Conservation (phyloP, 1,140 invertebrate genomes). For the Drosophila navojoa region DNA sequence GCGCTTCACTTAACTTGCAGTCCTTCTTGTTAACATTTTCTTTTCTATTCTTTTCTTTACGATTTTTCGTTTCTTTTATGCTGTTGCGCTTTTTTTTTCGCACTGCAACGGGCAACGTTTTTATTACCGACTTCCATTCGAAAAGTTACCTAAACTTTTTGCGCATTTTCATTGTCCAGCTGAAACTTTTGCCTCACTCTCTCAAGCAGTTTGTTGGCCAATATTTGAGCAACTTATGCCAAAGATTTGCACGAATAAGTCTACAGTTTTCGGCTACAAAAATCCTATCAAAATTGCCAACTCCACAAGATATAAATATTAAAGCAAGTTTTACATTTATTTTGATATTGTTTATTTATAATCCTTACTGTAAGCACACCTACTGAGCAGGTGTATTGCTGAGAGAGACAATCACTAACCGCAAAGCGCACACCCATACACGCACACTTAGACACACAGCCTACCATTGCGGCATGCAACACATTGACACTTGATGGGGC, state of each 20-base stretch:
- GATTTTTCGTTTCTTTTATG: neutral
- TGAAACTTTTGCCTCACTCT: conserved; percentile 51
- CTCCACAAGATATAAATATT: too few relatives aligned
- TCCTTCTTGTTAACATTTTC: conserved; percentile 78
- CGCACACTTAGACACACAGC: neutral
- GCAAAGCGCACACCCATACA: neutral
- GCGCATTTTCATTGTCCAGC: conserved; percentile 39
- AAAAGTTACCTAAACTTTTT: conserved; percentile 65
- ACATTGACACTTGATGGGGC: conserved; percentile 34
- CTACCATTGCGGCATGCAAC: conserved; percentile 27
- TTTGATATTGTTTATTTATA: too few relatives aligned
- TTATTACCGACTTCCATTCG: conserved; percentile 50
- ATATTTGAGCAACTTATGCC: conserved; percentile 39
- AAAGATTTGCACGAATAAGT: conserved; percentile 11
- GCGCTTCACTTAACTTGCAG: conserved; percentile 25
- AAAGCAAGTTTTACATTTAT: too few relatives aligned
- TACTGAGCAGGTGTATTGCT: neutral
- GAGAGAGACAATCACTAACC: neutral
- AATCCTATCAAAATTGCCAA: neutral
- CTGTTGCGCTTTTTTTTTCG: conserved; percentile 22
- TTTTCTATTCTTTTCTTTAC: conserved; percentile 18
- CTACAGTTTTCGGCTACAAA: neutral
- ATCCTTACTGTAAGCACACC: neutral
- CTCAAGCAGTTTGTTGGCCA: conserved; percentile 70
- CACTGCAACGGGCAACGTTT: conserved; percentile 40